Evolutionary conservation across 1,140 invertebrate species (phyloP), one percentile per base, ranked within the genome.

Genomic region (Caenorhabditis remanei): DNA sequence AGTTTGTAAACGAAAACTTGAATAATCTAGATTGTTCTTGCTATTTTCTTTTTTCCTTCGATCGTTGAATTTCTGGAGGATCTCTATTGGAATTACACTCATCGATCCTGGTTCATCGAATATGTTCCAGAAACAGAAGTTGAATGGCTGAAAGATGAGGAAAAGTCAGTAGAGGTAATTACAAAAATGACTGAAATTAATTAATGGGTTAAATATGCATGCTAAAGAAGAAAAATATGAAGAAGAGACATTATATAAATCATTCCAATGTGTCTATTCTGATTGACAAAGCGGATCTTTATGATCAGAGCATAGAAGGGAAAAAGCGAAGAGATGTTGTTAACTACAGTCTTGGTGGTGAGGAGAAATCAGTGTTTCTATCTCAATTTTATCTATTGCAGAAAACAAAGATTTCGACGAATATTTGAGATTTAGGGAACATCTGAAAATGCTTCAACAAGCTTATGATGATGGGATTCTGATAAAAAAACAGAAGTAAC

Each of bases 11-110:
- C 4, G 16, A 4, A 2, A 71, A 11, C 40, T 71, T 13, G 46
- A 9, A 19, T 7, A 13, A 46, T 79, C 53, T 32, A 79, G 71
- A 79, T 79, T 13, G 11, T 79, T 32, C 40, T 79, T 3, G 71
- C 71, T 13, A 79, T 79, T 50, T 79, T 50, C n/a, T 79, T 79
- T n/a, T 79, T 79, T 40, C 71, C 71, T 6, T 79, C 71, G 8
- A 79, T 79, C 11, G 71, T 79, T 11, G 71, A 79, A 32, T 79
- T 79, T 24, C 71, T 79, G 5, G 71, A 79, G 21, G 71, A 50
- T 50, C 71, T 79, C 11, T n/a, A 79, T 14, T 79, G 71, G 71
- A 21, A 46, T 24, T 79, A 53, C 46, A 79, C 46, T 48, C 46
- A 79, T 50, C 43, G 71, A 11, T 79, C 71, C 46, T 79, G 71